These are phyloP conservation scores for Tetragnatha versicolor DNA, from an alignment of 1,140 invertebrate species.

Conservation along the genomic window DNA sequence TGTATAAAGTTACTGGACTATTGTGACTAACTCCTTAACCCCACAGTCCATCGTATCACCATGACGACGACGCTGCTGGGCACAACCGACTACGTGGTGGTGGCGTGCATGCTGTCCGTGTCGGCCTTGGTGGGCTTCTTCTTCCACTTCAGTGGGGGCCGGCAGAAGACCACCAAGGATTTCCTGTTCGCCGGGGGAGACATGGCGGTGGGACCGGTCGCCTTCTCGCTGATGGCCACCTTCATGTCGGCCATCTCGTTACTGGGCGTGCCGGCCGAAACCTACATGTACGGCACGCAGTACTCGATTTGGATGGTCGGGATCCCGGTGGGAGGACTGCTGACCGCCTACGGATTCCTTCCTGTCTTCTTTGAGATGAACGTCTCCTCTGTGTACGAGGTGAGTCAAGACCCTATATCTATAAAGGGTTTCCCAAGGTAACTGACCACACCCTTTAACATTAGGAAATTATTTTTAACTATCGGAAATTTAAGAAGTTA, in stretches of 20 bases:
- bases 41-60: too few species aligned
- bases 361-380: conserved; percentile 88
- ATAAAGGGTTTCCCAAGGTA: too few species aligned
- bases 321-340: conserved; percentile 74
- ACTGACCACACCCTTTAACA: too few species aligned
- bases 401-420: conserved; percentile 69
- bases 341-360: conserved; percentile 83
- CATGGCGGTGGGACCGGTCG: conserved; percentile 81
- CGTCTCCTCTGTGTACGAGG: conserved; percentile 86
- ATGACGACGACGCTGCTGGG: conserved; percentile 1
- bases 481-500: too few species aligned
- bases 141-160: conserved; percentile 77
- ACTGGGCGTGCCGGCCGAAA: conserved; percentile 63
- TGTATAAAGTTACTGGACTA: too few species aligned
- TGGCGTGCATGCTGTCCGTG: conserved; percentile 68
- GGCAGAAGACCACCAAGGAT: conserved; percentile 73
- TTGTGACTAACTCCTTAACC: too few species aligned
- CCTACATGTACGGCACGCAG: conserved; percentile 62
- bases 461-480: too few species aligned
- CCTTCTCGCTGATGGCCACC: conserved; percentile 78
- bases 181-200: conserved; percentile 84
- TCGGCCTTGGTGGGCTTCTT: conserved; percentile 65
- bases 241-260: conserved; percentile 67
- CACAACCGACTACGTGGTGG: conserved; percentile 72
- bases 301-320: conserved; percentile 50